These are phyloP conservation scores for Agelastica alni DNA, from an alignment of 2,888 invertebrate genomes.

Conservation along the genomic window DNA sequence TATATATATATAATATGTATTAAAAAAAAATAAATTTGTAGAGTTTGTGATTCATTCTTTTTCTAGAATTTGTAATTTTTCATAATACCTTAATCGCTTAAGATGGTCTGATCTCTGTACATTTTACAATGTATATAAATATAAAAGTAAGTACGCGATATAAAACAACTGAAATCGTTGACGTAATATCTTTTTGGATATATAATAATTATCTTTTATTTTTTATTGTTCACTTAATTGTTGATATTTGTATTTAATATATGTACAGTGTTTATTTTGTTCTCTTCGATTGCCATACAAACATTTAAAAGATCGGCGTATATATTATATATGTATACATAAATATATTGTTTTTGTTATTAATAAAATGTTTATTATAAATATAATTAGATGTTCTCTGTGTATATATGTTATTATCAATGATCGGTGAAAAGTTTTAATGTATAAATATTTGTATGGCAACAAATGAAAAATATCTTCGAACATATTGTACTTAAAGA, in stretches of 20 bases:
- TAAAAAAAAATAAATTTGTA: conserved; percentile 16
- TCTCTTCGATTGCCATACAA: conserved; percentile 45
- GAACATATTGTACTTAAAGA: conserved; percentile 24
- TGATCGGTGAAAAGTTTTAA: conserved; percentile 29
- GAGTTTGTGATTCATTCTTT: conserved; percentile 25
- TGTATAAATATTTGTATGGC: conserved; percentile 44
- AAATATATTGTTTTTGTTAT: conserved; percentile 41
- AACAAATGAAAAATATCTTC: conserved; percentile 35
- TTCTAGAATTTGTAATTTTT: conserved; percentile 38
- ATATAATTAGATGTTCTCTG: conserved; percentile 33
- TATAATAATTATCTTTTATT: conserved; percentile 33
- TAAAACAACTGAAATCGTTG: conserved; percentile 32
- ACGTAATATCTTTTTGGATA: conserved; percentile 36
- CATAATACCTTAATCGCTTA: conserved; percentile 37
- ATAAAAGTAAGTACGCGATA: conserved; percentile 30
- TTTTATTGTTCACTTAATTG: conserved; percentile 39
- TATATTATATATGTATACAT: conserved; percentile 5
- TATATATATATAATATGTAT: no score
- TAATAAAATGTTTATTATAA: conserved; percentile 43
- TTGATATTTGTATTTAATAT: conserved; percentile 43
- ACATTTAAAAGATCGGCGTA: conserved; percentile 36
- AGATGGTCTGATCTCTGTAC: conserved; percentile 40
- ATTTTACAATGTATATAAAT: conserved; percentile 32
- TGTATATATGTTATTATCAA: conserved; percentile 39
- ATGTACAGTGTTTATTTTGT: conserved; percentile 41